These are phyloP conservation scores for Halcyon smyrnensis DNA, from an alignment of 2,797 vertebrate genomes.

Conservation along the genomic window DNA sequence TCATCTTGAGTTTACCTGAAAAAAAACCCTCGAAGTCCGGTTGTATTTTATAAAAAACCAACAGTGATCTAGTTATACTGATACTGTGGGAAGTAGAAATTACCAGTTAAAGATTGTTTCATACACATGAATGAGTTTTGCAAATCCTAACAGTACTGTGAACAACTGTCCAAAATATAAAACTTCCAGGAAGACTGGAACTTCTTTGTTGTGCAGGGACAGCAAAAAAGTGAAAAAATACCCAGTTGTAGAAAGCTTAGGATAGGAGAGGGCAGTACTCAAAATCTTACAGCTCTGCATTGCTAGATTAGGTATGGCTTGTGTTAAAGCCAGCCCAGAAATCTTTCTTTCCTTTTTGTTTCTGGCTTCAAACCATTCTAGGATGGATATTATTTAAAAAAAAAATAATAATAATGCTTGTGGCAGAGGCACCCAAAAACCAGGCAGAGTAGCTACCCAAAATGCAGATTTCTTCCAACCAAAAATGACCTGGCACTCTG, in stretches of 20 bases:
- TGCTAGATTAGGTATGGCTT: fast-evolving
- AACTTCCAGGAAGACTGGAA: neutral
- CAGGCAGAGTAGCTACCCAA: neutral
- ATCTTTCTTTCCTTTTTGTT: neutral
- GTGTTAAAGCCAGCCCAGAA: neutral
- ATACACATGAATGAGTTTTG: neutral
- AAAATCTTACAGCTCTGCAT: neutral
- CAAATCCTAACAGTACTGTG: neutral
- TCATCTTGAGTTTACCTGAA: neutral
- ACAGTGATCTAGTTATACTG: fast-evolving
- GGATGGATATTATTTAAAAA: neutral
- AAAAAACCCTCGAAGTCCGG: neutral
- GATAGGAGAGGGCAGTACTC: neutral
- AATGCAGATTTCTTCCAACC: neutral
- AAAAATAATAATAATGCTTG: neutral
- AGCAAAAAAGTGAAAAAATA: neutral
- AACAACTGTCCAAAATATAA: neutral
- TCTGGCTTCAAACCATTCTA: neutral
- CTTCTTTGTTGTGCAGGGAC: neutral
- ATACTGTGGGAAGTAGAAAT: neutral
- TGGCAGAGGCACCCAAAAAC: neutral
- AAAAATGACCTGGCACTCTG: neutral
- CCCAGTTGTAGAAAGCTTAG: neutral
- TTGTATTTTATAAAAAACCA: neutral
- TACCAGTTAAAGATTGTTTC: neutral